Percentiles rank a stretch among this genome's conserved stretches.
Conservation (phyloP, 2,888 invertebrate species). For the Tigriopus californicus region DNA sequence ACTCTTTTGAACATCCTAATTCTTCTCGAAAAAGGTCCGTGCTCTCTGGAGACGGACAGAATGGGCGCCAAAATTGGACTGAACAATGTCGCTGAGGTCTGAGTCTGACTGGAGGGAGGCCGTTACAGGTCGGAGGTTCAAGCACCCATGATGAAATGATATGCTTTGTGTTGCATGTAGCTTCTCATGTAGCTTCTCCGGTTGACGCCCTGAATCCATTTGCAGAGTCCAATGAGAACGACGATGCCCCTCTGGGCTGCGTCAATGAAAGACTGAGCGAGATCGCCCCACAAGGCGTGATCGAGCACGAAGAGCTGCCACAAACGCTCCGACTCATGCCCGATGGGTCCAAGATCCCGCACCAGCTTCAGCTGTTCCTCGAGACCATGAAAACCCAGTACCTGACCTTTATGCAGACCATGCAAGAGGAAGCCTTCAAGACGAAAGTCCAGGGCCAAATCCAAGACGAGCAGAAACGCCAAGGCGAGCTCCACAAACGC, state of each 20-base stretch:
- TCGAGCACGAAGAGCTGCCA: constrained; percentile 52
- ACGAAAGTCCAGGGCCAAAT: constrained; percentile 52
- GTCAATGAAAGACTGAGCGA: constrained; percentile 67
- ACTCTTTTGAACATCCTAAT: no score
- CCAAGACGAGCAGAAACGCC: constrained; percentile 59
- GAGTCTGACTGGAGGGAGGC: no score
- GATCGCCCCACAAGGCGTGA: no score
- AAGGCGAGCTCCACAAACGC: constrained; percentile 57
- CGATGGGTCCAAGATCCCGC: constrained; percentile 25
- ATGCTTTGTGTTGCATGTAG: no score
- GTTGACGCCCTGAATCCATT: background rate
- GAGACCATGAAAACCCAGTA: constrained; percentile 72
- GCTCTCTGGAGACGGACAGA: no score
- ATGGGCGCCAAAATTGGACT: no score
- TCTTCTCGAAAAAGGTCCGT: no score
- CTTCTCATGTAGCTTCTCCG: no score
- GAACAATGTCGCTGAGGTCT: no score
- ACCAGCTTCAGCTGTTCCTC: constrained; percentile 59
- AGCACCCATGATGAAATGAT: no score
- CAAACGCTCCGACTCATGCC: constrained; percentile 56
- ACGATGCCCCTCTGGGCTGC: constrained; percentile 44
- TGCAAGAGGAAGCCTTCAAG: constrained; percentile 39
- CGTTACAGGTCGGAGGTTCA: no score
- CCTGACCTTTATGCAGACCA: constrained; percentile 58
- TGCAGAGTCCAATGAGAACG: constrained; percentile 1